These are phyloP conservation scores for Dysmachus trigonus DNA, from an alignment of 2,888 invertebrate genomes.

Conservation along the genomic window DNA sequence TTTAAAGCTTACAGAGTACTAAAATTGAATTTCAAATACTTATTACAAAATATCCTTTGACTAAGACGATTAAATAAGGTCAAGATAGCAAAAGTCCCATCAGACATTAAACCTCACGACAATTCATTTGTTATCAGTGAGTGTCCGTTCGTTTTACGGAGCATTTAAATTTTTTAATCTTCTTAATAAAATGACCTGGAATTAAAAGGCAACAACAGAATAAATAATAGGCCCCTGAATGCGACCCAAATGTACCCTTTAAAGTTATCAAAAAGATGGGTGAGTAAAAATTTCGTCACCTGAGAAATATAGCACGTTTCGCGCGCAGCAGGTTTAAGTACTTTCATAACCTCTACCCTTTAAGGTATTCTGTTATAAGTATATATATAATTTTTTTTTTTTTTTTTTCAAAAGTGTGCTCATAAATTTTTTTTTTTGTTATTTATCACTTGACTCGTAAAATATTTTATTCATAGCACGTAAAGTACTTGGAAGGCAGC, in stretches of 20 bases:
- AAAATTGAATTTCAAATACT: too few species aligned
- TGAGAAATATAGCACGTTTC: background rate
- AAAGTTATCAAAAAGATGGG: background rate
- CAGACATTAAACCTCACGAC: background rate
- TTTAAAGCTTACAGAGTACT: too few species aligned
- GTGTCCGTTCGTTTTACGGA: background rate
- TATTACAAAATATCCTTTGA: background rate
- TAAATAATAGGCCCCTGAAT: background rate
- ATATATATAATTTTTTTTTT: background rate
- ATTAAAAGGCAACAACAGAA: background rate
- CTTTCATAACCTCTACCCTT: constrained; percentile 27
- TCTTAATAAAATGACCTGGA: background rate
- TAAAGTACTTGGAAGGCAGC: constrained; percentile 33
- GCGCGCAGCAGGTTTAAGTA: background rate
- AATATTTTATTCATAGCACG: constrained; percentile 43
- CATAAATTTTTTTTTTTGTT: constrained; percentile 39
- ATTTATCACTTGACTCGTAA: constrained; percentile 42
- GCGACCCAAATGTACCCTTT: background rate
- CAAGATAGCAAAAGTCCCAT: too few species aligned
- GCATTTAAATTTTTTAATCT: background rate
- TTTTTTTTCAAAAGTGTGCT: constrained; percentile 30
- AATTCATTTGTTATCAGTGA: background rate
- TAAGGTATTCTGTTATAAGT: background rate
- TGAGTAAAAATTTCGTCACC: constrained; percentile 20
- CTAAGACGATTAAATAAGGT: background rate